These are phyloP conservation scores for Pararge aegeria DNA, from an alignment of 1,140 invertebrate genomes.

Conservation along the genomic window DNA sequence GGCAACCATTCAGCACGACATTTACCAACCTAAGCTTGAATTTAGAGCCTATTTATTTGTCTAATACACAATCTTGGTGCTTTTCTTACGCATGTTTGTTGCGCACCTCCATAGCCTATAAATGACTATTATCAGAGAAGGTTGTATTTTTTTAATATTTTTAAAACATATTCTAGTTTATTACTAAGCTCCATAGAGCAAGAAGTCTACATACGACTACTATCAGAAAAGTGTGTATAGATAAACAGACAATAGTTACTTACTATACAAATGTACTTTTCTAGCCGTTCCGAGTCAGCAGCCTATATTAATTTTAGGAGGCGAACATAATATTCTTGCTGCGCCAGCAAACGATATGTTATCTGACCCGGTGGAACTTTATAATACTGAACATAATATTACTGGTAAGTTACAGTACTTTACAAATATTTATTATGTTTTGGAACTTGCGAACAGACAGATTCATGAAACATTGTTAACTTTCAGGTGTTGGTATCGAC, in stretches of 20 bases:
- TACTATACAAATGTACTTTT: conserved; percentile 25
- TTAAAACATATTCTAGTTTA: no score
- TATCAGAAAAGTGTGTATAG: no score
- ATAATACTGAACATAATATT: conserved; percentile 61
- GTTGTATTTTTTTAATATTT: no score
- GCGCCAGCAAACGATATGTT: conserved; percentile 84
- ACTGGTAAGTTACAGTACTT: conserved; percentile 40
- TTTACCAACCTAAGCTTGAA: no score
- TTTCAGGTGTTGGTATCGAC: conserved; percentile 87
- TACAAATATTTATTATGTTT: not conserved
- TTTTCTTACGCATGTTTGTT: no score
- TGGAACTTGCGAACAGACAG: not conserved
- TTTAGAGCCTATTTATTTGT: no score
- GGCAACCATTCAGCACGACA: not conserved
- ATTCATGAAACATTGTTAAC: conserved; percentile 1
- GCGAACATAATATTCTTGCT: conserved; percentile 84
- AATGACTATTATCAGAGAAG: no score
- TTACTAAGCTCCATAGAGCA: no score
- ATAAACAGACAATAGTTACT: not conserved
- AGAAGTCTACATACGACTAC: no score
- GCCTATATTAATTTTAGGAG: conserved; percentile 86
- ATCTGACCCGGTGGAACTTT: conserved; percentile 81
- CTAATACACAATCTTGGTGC: no score
- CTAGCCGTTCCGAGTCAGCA: conserved; percentile 77
- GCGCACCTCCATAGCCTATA: no score